These are phyloP conservation scores for Dasypogon diadema DNA, from an alignment of 2,888 invertebrate species.

Conservation along the genomic window DNA sequence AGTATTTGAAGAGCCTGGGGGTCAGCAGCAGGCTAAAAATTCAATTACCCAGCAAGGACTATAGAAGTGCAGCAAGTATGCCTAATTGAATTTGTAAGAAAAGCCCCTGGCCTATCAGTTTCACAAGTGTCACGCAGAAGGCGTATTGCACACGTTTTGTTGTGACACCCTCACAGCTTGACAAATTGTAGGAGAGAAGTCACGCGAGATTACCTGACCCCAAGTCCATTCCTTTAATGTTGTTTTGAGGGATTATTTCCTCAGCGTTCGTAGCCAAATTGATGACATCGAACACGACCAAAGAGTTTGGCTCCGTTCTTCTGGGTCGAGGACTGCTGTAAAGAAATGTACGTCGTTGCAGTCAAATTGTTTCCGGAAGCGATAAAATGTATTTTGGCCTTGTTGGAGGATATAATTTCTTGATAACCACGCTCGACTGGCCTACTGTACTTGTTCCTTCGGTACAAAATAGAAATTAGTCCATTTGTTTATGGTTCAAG, in stretches of 20 bases:
- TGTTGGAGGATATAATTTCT: slow-evolving; percentile 8
- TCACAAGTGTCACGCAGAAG: slow-evolving; percentile 32
- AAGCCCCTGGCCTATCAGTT: slow-evolving; percentile 26
- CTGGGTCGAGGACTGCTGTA: not conserved
- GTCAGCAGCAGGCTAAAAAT: slow-evolving; percentile 42
- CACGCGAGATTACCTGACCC: slow-evolving; percentile 49
- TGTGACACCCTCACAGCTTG: slow-evolving; percentile 37
- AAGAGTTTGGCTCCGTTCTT: not conserved
- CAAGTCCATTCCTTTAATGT: slow-evolving; percentile 45
- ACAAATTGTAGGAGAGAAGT: slow-evolving; percentile 34
- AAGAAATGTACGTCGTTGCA: slow-evolving; percentile 35
- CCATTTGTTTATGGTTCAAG: slow-evolving; percentile 20
- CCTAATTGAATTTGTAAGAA: slow-evolving; percentile 54
- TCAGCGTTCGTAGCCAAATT: slow-evolving; percentile 45
- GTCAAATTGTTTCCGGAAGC: slow-evolving; percentile 44
- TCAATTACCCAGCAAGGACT: slow-evolving; percentile 53
- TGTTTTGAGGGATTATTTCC: slow-evolving; percentile 54
- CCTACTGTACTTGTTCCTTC: slow-evolving; percentile 4
- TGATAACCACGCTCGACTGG: not conserved
- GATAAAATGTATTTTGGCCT: slow-evolving; percentile 31
- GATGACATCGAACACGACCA: slow-evolving; percentile 37
- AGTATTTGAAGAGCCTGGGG: slow-evolving; percentile 13
- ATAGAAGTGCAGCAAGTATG: slow-evolving; percentile 52
- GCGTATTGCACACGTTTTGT: slow-evolving; percentile 28
- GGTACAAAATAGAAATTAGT: slow-evolving; percentile 1